Evolutionary conservation across 37 sponge, comb jelly and placozoan species (phyloP), one percentile per base, ranked within the genome.

Genomic region (Halichondria panicea): DNA sequence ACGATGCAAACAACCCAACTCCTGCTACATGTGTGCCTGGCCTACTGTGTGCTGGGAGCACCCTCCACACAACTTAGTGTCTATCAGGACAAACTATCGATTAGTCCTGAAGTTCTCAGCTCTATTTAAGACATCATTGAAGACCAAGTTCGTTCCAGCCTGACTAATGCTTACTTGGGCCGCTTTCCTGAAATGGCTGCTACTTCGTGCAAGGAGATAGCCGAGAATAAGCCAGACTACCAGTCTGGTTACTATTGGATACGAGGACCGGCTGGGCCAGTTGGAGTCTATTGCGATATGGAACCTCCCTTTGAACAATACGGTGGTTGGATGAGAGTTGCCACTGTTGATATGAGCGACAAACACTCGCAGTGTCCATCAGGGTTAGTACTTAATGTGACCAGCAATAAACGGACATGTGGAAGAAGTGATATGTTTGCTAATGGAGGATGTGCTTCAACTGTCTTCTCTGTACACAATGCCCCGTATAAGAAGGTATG

Each of bases 171-270:
- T 48, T 48, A 48, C 13, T 13, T 48, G 9, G 50, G 50, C 50
- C 9, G 13, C 13, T 18, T 13, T 48, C 50, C 50, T 48, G n/a
- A n/a, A n/a, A n/a, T n/a, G n/a, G 13, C 60, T 24, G 60, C 60
- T 7, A 11, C n/a, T 27, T 24, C 60, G 12, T 58, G 60, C 25
- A 58, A 58, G 19, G 6, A 58, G 60, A 58, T 58, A 24, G 60
- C 25, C 6, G 60, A 58, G 25, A 21, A 24, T 7, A 11, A 7
- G 60, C 60, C 60, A n/a, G 6, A 22, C 60, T 58, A 11, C n/a
- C 24, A 58, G 60, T 58, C 60, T 58, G 60, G 60, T 27, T 58
- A 58, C 60, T 58, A 58, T 27, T 58, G 60, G 60, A 21, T 58
- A 21, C 60, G n/a, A 27, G 60, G 60, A 21, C 25, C 15, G 60